Evolutionary conservation across 1,140 invertebrate genomes (phyloP), one percentile per base, ranked within the genome.

Genomic region (Macrobrachium nipponense): DNA sequence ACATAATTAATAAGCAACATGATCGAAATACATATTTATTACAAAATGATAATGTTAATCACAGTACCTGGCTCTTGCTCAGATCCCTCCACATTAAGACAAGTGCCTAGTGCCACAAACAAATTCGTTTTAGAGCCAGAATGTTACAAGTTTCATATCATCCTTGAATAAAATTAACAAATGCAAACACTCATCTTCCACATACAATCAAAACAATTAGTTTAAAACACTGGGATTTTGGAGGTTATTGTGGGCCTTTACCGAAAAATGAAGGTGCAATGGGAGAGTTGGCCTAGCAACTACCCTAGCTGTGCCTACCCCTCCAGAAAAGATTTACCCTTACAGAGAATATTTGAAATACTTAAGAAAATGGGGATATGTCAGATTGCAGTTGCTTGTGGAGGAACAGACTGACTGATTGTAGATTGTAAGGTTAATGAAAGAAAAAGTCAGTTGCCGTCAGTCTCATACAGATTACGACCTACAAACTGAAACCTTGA

Each of bases 21-120:
- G 87, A 89, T 89, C 88, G 88, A 89, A 89, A 89, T 89, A 89
- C 88, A 89, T 87, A 89, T 89, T 89, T 89, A 89, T 89, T 89
- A 89, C 88, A 89, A 89, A 89, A 87, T 89, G 88, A 89, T 89
- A 89, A 88, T 88, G 84, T 89, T 87, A 89, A 89, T 87, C 88
- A 89, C 88, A 87, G 81, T 89, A 89, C 85, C 81, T 85, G 86
- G 86, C 80, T 82, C 80, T 82, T 86, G 84, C 75, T 87, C 77
- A 87, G 86, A 87, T 87, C 86, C 80, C 83, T 82, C 76, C 86
- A 87, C 86, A 87, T 82, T 2, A 51, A 80, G 86, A 87, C 86
- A 87, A 85, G 79, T 87, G 86, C 70, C 81, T 83, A 79, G 61
- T 87, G 80, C 86, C 81, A 87, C 60, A 66, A 82, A 75, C 51